Evolutionary conservation across 2,797 vertebrate species (phyloP).

Genomic region (Platyrinchus mystaceus): DNA sequence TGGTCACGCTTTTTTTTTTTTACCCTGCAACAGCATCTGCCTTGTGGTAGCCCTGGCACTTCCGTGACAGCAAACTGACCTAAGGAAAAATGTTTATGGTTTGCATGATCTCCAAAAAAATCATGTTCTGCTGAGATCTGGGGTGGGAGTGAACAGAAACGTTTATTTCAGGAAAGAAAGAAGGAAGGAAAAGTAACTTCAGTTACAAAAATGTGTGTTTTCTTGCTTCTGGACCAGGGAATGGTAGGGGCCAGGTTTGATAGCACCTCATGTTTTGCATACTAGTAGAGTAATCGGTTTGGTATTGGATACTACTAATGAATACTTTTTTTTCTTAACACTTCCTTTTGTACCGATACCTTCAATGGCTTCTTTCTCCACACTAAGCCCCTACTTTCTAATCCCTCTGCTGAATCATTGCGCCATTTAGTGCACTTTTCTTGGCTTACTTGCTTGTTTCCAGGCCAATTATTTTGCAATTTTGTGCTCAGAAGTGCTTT

Average conservation of each 20-base stretch:
- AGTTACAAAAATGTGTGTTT: not conserved
- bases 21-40: not conserved
- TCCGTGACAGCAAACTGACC: not conserved
- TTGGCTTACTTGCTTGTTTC: conserved; percentile 42
- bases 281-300: not conserved
- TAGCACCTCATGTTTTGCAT: not conserved
- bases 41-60: not conserved
- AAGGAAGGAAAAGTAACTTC: not conserved
- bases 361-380: not conserved
- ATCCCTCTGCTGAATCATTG: conserved; percentile 40
- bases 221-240: not conserved
- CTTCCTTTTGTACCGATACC: not conserved
- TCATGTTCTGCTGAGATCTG: accelerated
- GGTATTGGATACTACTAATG: not conserved
- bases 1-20: not conserved
- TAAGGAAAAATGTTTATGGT: not conserved
- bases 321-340: not conserved
- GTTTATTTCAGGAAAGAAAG: not conserved
- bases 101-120: not conserved
- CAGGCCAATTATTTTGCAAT: conserved; percentile 70
- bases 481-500: conserved; percentile 20
- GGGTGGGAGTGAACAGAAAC: not conserved
- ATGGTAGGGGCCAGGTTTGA: not conserved
- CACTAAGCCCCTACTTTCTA: not conserved
- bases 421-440: conserved; percentile 24